Evolutionary conservation across 2,888 invertebrate genomes (phyloP).

Genomic region (Orthosia incerta): DNA sequence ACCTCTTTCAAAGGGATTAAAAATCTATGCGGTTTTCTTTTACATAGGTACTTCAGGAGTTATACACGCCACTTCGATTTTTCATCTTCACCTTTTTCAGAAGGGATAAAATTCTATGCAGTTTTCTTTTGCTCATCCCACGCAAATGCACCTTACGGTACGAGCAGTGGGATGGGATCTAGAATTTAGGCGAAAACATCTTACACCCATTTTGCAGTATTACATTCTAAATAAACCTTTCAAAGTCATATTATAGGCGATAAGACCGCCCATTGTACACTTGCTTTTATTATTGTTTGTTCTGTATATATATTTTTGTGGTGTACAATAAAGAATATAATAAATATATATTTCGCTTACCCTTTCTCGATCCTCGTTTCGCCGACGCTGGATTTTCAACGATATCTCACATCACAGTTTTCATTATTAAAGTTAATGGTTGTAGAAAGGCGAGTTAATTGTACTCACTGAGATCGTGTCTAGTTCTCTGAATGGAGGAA

Average conservation of each 20-base stretch:
- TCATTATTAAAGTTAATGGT: constrained; percentile 44
- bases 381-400: constrained; percentile 15
- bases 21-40: too few relatives aligned
- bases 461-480: constrained; percentile 18
- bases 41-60: too few relatives aligned
- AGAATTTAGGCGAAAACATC: background rate
- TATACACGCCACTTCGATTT: too few relatives aligned
- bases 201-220: background rate
- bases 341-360: constrained; percentile 5
- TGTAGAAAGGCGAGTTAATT: constrained; percentile 46
- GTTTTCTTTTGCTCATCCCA: background rate
- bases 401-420: constrained; percentile 40
- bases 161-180: background rate
- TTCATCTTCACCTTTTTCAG: background rate
- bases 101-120: background rate
- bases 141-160: background rate
- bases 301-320: too few relatives aligned
- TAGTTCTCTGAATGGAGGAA: constrained; percentile 44
- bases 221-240: background rate
- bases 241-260: constrained; percentile 2
- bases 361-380: background rate
- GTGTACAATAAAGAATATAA: too few relatives aligned
- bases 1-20: too few relatives aligned
- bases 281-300: too few relatives aligned
- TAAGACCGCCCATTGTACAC: too few relatives aligned